Base-by-base conservation (phyloP, 2,797 vertebrate genomes). In the Gallirallus australis region DNA sequence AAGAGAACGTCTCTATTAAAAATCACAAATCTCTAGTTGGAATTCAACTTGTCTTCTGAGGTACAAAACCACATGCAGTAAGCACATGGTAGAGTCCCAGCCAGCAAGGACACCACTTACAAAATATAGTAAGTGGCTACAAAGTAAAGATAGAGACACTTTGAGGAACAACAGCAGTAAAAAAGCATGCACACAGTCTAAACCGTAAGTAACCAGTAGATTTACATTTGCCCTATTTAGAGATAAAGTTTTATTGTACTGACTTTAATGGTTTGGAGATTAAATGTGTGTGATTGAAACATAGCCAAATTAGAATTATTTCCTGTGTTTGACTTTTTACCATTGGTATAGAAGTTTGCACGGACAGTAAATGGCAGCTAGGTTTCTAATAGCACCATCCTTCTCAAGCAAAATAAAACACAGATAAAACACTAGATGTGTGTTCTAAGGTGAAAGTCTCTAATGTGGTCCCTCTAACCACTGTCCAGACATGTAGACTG, bases 361-460 rank as follows among this genome's bases (percentile, higher is more conserved):
- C 14, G 18, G 12, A 5, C 18, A 16, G 17, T 14, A 21, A 48
- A 65, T 84, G 89, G 16, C 2, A 11, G 25, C 3, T 79, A 50
- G 33, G 6, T 72, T 7, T 68, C 64, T 6, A 69, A 42, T 31
- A 77, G 2, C 12, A 12, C 15, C 27, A 6, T 28, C 60, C 33
- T 80, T 77, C 33, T 68, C 19, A 61, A 77, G 28, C 5, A 50
- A 84, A 86, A 93, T 20, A 52, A 87, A 63, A 9, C 16, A 68
- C 30, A 75, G 48, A 81, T 59, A 33, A 77, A 90, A 65, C 14
- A 68, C 24, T 48, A 88, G 23, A 27, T 82, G 7, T 50, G 24
- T 86, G 7, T 70, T 94, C 65, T 52, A 88, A 75, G 33, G 33
- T 82, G 48, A 82, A 92, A 78, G 92, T 93, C 63, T 81, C 52